Conservation (phyloP, 2,797 vertebrate genomes). For the Lithobates pipiens region DNA sequence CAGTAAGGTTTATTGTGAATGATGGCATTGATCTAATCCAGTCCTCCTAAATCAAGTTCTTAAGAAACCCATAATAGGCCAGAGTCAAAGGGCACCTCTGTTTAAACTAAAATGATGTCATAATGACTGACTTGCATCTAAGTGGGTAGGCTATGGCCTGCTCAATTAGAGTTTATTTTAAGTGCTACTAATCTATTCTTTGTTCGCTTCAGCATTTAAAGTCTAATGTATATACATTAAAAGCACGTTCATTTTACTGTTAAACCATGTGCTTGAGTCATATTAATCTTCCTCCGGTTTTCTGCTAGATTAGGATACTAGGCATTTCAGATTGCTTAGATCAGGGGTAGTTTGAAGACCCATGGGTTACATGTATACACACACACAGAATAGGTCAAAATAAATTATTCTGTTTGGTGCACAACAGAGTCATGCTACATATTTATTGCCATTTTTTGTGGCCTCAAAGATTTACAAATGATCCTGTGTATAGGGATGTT, state of each 20-base stretch:
- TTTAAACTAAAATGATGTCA: slow-evolving; percentile 29
- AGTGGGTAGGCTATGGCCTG: neutral
- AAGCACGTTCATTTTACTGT: neutral
- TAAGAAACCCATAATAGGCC: slow-evolving; percentile 23
- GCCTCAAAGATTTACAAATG: no score
- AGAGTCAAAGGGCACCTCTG: slow-evolving; percentile 32
- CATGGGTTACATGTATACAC: no score
- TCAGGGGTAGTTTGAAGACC: no score
- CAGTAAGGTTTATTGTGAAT: slow-evolving; percentile 28
- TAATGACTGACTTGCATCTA: slow-evolving; percentile 7
- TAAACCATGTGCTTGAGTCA: neutral
- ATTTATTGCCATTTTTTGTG: neutral
- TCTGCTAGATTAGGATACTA: no score
- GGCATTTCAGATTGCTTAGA: no score
- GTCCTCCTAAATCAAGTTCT: slow-evolving; percentile 28
- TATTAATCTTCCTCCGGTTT: neutral
- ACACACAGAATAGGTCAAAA: no score
- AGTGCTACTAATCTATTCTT: neutral
- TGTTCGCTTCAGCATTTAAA: neutral
- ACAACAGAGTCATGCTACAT: neutral
- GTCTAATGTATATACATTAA: neutral
- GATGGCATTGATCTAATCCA: slow-evolving; percentile 27
- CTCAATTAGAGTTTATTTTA: neutral
- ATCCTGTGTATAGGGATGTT: no score
- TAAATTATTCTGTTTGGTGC: neutral